A percentile compares a stretch with the other conserved stretches of the same genome.
phyloP scores from a whole-genome alignment of 2,113 vertebrate genomes.

The Amazona vittata region DNA sequence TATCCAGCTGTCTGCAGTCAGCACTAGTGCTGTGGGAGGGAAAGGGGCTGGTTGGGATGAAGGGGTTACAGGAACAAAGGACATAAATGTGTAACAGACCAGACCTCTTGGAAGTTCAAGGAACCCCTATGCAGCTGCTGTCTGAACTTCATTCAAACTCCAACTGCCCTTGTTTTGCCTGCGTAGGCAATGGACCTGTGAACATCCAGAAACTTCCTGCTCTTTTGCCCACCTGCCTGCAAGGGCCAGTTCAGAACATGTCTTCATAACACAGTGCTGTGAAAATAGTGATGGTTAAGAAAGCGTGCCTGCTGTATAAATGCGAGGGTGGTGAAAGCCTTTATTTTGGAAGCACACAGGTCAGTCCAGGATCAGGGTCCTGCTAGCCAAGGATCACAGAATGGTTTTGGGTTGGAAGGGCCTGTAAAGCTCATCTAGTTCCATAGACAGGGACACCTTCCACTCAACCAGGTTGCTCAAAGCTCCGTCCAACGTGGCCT shows the following conservation, averaged over 20 bases:
- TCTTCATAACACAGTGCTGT: neutral
- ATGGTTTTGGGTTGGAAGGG: neutral
- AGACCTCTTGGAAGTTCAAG: neutral
- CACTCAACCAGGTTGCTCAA: neutral
- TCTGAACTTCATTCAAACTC: neutral
- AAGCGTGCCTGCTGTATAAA: accelerated
- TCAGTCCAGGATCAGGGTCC: accelerated
- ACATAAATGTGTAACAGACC: neutral
- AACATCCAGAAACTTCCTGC: accelerated
- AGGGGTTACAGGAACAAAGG: neutral
- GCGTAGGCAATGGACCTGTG: accelerated
- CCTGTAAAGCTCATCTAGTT: neutral
- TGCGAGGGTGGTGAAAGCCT: accelerated
- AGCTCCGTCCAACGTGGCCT: neutral
- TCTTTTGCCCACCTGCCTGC: neutral
- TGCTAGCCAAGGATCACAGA: neutral
- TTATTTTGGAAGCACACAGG: accelerated
- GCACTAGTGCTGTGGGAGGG: neutral
- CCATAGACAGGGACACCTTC: neutral
- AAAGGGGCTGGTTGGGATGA: neutral
- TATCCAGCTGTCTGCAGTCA: accelerated
- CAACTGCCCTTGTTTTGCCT: neutral
- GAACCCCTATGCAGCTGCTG: neutral
- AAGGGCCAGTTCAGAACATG: accelerated
- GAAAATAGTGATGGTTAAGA: accelerated